Evolutionary conservation across 2,113 vertebrate species (phyloP).

Genomic region (Thamnophis sirtalis): DNA sequence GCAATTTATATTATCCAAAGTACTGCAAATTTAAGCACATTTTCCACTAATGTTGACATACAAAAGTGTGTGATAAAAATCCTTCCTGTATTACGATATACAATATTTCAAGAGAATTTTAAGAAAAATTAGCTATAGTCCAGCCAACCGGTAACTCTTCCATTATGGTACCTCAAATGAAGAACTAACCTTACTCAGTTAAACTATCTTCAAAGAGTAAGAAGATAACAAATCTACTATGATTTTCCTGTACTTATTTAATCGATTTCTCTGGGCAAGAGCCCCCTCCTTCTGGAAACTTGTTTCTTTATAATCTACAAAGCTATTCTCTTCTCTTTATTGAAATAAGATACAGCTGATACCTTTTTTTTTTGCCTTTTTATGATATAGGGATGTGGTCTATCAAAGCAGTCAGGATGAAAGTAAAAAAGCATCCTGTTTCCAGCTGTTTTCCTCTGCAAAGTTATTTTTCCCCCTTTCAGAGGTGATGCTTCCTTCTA

Average conservation of each 20-base stretch:
- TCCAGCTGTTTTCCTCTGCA: conserved; percentile 70
- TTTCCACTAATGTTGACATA: neutral
- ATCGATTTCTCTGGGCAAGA: neutral
- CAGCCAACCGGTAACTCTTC: neutral
- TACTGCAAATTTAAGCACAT: neutral
- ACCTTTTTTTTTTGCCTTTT: conserved; percentile 52
- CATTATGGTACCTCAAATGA: neutral
- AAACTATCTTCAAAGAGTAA: neutral
- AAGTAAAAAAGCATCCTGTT: conserved; percentile 70
- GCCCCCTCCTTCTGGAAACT: accelerated
- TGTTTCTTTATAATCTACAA: neutral
- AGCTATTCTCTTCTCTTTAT: conserved; percentile 4
- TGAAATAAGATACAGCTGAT: conserved; percentile 54
- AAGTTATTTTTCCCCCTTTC: conserved; percentile 30
- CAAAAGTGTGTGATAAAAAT: neutral
- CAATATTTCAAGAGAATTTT: accelerated
- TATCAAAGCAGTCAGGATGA: conserved; percentile 69
- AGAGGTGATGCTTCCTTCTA: conserved; percentile 68
- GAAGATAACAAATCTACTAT: neutral
- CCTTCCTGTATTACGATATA: neutral
- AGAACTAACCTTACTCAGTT: neutral
- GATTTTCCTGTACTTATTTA: neutral
- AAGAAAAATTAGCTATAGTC: neutral
- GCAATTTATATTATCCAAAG: neutral
- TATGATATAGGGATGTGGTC: conserved; percentile 45